A percentile compares a stretch with the other conserved stretches of the same genome.
phyloP scores from a whole-genome alignment of 2,797 vertebrate genomes.

The Rhinophrynus dorsalis region DNA sequence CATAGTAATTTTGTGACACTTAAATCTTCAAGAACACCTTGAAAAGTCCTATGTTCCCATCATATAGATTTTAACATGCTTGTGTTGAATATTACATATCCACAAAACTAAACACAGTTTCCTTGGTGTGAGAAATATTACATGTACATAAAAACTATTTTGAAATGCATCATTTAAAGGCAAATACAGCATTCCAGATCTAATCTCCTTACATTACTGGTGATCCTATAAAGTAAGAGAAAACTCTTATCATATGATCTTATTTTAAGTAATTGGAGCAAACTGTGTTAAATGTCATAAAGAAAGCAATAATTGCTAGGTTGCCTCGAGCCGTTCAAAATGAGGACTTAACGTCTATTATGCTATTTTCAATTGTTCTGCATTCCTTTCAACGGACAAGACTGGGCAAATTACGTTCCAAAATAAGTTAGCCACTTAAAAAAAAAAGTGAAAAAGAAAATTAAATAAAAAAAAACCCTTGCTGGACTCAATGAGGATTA shows the following conservation, averaged over 20 bases:
- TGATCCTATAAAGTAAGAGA: slow-evolving; percentile 44
- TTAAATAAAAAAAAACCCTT: too few species aligned
- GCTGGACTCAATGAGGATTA: too few species aligned
- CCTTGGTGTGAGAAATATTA: neutral
- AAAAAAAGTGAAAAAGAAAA: slow-evolving; percentile 64
- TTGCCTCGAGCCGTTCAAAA: slow-evolving; percentile 82
- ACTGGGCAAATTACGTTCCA: slow-evolving; percentile 65
- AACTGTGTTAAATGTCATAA: slow-evolving; percentile 91
- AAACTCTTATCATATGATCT: slow-evolving; percentile 80
- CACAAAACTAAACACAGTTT: too few species aligned
- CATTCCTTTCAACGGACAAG: slow-evolving; percentile 63
- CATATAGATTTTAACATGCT: too few species aligned
- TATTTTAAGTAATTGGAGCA: slow-evolving; percentile 88
- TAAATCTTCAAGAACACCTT: too few species aligned
- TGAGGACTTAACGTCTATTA: slow-evolving; percentile 72
- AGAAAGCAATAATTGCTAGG: slow-evolving; percentile 87
- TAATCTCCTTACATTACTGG: slow-evolving; percentile 1
- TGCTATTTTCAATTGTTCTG: slow-evolving; percentile 72
- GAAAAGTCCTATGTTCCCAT: too few species aligned
- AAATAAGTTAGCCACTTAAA: slow-evolving; percentile 65
- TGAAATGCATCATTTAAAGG: neutral
- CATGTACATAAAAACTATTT: neutral
- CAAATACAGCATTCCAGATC: neutral
- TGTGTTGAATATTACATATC: too few species aligned
- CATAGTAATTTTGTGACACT: too few species aligned